Base-by-base conservation (phyloP, 2,797 vertebrate species). In the Fistularia commersonii region DNA sequence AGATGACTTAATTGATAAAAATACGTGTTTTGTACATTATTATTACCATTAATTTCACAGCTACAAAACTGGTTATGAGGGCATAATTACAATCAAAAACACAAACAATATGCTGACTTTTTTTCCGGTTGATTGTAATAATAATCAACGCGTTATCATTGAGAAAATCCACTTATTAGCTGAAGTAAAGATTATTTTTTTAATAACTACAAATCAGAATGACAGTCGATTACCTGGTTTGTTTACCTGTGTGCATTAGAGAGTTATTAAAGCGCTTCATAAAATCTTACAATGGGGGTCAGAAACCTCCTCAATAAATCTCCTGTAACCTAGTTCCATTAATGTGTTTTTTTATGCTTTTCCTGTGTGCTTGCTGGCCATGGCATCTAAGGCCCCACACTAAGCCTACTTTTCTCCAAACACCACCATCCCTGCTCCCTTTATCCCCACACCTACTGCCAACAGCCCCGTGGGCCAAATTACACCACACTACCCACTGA, bases 301-400 rank as follows among this genome's bases (percentile, higher is more conserved):
- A 83, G 87, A 84, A 85, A 75, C 79, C 73, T 75, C 70, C 82
- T 76, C 85, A 88, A 91, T 90, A 91, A 89, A 90, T 91, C 89
- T 89, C 84, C 76, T 74, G 80, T 88, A 91, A 91, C 89, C 89
- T 79, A 91, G 77, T 91, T 92, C 80, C 86, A 91, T 89, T 89
- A 87, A 90, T 90, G 89, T 90, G 91, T 89, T 23, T 87, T 88
- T 89, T 91, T 89, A 91, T 90, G 85, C 80, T 82, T 82, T 84
- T 77, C 69, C 79, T 82, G 70, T 82, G 81, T 83, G 83, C 77
- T 82, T 51, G 66, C 66, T 81, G 84, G 80, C 76, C 79, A 59
- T 69, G 79, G 57, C 74, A 79, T 79, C 73, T 70, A 57, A 68
- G 82, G 87, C 76, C 80, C 63, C 78, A 79, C 69, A 76, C 81